Percentiles rank a stretch among this genome's conserved stretches.
These are phyloP conservation scores for Geothlypis trichas DNA, from an alignment of 2,113 vertebrate genomes.

Conservation along the genomic window DNA sequence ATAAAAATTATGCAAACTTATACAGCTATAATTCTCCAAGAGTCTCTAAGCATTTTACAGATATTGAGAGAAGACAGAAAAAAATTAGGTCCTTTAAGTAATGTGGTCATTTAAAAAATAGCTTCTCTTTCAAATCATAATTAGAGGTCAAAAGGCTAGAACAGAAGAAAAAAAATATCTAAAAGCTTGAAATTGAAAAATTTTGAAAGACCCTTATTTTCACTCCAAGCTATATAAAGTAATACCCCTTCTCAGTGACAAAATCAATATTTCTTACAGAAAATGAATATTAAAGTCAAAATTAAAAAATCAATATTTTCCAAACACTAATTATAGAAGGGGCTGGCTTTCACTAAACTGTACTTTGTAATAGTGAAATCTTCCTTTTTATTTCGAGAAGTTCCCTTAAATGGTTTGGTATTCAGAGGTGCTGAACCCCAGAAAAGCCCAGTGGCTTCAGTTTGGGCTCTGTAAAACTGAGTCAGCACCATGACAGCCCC, in stretches of 20 bases:
- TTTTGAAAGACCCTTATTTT: neutral
- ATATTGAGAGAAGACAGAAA: neutral
- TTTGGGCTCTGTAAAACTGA: rapidly evolving
- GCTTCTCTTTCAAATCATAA: slow-evolving; percentile 7
- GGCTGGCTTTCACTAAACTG: neutral
- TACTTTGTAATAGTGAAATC: neutral
- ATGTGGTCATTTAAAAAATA: neutral
- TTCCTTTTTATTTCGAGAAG: neutral
- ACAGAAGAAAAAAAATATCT: neutral
- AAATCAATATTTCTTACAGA: neutral
- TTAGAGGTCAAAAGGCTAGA: neutral
- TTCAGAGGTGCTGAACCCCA: neutral
- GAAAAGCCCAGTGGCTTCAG: neutral
- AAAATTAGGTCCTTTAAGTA: neutral
- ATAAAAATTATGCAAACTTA: slow-evolving; percentile 5
- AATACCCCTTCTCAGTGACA: neutral
- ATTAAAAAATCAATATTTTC: neutral
- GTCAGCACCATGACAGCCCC: neutral
- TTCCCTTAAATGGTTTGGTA: neutral
- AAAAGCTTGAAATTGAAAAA: neutral
- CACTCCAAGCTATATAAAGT: neutral
- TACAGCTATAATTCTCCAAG: neutral
- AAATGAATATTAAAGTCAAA: neutral
- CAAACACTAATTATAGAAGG: neutral
- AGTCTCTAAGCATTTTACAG: neutral